A percentile compares a stretch with the other conserved stretches of the same genome.
These are phyloP conservation scores for Huso huso DNA, from an alignment of 2,797 vertebrate genomes.

Conservation along the genomic window DNA sequence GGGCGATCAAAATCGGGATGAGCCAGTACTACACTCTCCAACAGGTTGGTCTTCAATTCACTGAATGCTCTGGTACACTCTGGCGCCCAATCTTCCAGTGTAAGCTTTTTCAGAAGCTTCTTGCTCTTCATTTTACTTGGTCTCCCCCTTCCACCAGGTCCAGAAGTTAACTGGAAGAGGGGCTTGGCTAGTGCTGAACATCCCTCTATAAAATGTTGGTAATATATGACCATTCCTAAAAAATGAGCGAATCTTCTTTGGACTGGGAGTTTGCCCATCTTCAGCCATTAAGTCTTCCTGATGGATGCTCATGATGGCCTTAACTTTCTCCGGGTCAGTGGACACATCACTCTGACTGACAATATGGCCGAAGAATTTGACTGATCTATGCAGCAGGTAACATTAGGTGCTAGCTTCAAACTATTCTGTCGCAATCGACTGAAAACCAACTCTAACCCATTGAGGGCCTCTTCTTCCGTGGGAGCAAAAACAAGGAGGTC, in stretches of 20 bases:
- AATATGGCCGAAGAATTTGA: slow-evolving; percentile 16
- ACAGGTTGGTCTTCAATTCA: no score
- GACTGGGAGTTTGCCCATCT: not conserved
- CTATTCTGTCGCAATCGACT: slow-evolving; percentile 6
- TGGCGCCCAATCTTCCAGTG: no score
- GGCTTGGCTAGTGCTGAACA: slow-evolving; percentile 9
- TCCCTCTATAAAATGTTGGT: slow-evolving; percentile 12
- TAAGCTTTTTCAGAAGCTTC: no score
- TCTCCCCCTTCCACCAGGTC: no score
- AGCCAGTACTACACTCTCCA: no score
- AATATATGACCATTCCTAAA: slow-evolving; percentile 11
- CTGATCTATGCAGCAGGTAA: slow-evolving; percentile 4
- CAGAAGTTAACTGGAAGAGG: slow-evolving; percentile 13
- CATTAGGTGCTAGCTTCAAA: slow-evolving; percentile 17
- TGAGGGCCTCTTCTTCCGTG: not conserved
- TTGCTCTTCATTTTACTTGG: no score
- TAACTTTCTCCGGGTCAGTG: no score
- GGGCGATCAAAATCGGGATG: no score
- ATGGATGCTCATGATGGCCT: no score
- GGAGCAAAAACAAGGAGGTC: slow-evolving; percentile 16
- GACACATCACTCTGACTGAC: not conserved
- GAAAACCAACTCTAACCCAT: slow-evolving; percentile 15
- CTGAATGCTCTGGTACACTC: no score
- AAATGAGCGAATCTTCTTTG: slow-evolving; percentile 3
- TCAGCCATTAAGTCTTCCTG: no score